Conservation (phyloP, 2,888 invertebrate genomes). For the Cosmia trapezina region DNA sequence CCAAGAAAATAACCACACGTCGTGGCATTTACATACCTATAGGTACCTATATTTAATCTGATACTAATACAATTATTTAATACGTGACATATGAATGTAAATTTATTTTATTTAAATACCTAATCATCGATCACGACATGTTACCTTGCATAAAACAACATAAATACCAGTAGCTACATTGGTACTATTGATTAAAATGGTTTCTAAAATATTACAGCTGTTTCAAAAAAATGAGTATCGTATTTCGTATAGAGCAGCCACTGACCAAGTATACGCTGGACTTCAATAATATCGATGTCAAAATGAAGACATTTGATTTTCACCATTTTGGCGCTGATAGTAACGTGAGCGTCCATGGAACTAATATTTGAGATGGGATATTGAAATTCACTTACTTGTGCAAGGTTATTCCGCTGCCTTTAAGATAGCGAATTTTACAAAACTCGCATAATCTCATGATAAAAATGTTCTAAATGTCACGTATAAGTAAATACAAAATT, state of each 20-base stretch:
- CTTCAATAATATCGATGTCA: no score
- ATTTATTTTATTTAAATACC: conserved; percentile 33
- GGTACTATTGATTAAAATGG: neutral
- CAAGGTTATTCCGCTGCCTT: no score
- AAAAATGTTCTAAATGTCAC: no score
- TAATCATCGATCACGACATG: conserved; percentile 31
- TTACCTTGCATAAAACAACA: conserved; percentile 1
- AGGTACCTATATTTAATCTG: conserved; percentile 10
- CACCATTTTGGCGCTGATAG: no score
- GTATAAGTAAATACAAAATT: no score
- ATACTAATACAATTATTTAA: conserved; percentile 16
- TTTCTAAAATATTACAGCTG: neutral
- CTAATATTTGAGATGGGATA: no score
- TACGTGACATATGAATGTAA: conserved; percentile 21
- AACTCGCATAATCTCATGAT: no score
- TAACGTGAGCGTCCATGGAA: no score
- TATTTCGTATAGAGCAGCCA: neutral
- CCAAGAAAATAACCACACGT: conserved; percentile 13
- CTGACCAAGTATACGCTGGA: no score
- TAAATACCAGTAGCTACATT: neutral
- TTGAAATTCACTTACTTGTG: no score
- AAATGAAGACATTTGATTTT: no score
- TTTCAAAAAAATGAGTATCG: neutral
- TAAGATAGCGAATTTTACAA: no score
- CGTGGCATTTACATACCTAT: conserved; percentile 11